A percentile compares a stretch with the other conserved stretches of the same genome.
These are phyloP conservation scores for Tinea semifulvella DNA, from an alignment of 2,888 invertebrate species.

Conservation along the genomic window DNA sequence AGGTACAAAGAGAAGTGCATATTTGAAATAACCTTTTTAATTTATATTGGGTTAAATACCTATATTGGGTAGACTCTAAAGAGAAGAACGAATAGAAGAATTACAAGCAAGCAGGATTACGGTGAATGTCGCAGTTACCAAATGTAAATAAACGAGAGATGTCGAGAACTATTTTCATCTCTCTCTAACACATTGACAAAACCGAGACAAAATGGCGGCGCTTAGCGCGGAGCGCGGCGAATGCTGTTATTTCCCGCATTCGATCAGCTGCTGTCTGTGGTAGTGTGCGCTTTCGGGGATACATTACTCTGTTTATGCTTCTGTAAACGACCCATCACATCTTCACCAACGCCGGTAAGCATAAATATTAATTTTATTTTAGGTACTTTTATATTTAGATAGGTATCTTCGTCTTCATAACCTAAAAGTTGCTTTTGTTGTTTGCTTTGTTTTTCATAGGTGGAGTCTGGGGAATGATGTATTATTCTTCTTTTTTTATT, in stretches of 20 bases:
- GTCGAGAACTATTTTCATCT: slow-evolving; percentile 5
- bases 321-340: not conserved
- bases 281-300: not conserved
- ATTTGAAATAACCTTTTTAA: too few relatives aligned
- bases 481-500: too few relatives aligned
- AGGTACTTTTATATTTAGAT: too few relatives aligned
- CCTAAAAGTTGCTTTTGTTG: too few relatives aligned
- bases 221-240: not conserved
- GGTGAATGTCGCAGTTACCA: too few relatives aligned
- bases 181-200: not conserved
- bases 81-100: not conserved
- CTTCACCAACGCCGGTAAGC: not conserved
- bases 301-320: not conserved
- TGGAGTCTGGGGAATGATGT: too few relatives aligned
- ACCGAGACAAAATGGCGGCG: not conserved
- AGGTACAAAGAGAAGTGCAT: too few relatives aligned
- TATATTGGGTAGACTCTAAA: not conserved
- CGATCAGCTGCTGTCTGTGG: not conserved
- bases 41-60: too few relatives aligned
- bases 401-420: too few relatives aligned
- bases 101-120: too few relatives aligned
- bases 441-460: too few relatives aligned
- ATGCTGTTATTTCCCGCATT: not conserved
- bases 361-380: not conserved
- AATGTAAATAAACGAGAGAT: too few relatives aligned